Base-by-base conservation (phyloP, 1,140 invertebrate species). In the Orchestia grillus region DNA sequence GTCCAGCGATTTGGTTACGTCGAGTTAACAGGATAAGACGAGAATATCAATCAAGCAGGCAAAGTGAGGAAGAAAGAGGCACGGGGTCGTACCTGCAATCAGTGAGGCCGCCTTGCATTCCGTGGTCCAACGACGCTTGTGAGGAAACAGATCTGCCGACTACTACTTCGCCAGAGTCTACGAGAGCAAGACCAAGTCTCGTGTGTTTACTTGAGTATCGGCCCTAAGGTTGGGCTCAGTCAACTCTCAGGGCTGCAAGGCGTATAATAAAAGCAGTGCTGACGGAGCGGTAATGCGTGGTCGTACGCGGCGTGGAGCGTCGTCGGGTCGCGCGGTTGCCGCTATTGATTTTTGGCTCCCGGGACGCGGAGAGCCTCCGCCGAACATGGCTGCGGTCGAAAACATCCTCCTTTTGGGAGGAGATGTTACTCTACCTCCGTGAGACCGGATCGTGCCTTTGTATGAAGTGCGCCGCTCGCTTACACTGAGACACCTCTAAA, bases 211-310 rank as follows among this genome's bases (percentile, higher is more conserved):
- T 3, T 8, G 11, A 77, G 62, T 77, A 77, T 28, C 62, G 11
- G 62, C 28, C 1, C 62, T 19, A 77, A 90, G n/a, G 88, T 90
- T 42, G 42, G 88, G n/a, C 41, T 44, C 16, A 42, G 41, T 90
- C 88, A 90, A 90, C 88, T 42, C 88, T 41, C 42, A 90, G 11
- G 41, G 88, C 28, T 42, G 28, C 88, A 28, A 43, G 88, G n/a
- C 88, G 88, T 36, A 44, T 42, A 90, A 90, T 90, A 90, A 90
- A 90, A 90, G 88, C n/a, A 90, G 88, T 90, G 88, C 88, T 41
- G 88, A 90, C 88, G 43, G 88, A 41, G 88, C 88, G 11, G 43
- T 90, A 42, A 90, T 90, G 88, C 42, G 41, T 42, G 88, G 88
- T 90, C n/a, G 88, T 90, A 15, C 43, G 11, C 88, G 88, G 88